Evolutionary conservation across 2,888 invertebrate species (phyloP), one percentile per base, ranked within the genome.

Genomic region (Brachynemurus nebulosus): DNA sequence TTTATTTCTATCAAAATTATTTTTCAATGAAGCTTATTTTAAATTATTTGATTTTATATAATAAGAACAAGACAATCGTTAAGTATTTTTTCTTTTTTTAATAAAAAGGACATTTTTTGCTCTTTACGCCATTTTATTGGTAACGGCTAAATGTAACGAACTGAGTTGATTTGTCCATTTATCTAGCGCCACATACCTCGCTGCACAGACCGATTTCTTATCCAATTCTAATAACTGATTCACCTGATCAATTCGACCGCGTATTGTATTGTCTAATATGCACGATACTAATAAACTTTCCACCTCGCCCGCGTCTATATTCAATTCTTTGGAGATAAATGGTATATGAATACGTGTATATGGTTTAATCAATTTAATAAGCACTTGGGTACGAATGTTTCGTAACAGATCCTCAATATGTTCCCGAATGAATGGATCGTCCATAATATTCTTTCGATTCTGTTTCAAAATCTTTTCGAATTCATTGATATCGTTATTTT

Each of bases 281-380:
- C 97, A 96, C 17, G 96, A 95, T 37, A 98, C 96, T 50, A 98
- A 68, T 41, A 98, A 71, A 66, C 88, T 91, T 68, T 96, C 96
- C 16, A 98, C 96, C 68, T 98, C 98, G 51, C 79, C 78, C 47
- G 85, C 88, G 62, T 92, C 90, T 53, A 92, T 92, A 60, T 92
- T 92, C 44, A 92, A 68, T 62, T 92, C 90, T 63, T 86, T 86
- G 27, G 97, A 95, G 62, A 99, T 93, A 63, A 96, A 97, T 4
- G 92, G 91, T 63, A 99, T 93, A 61, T 93, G 90, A 56, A 98
- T 97, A 59, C 92, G 79, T 37, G 96, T 98, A 67, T 99, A 98
- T 0, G 98, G 98, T 46, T 89, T 89, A 57, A 98, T 97, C 50
- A 98, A 69, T 64, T 96, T 95, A 50, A 97, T 92, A 47, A 98